A percentile compares a stretch with the other conserved stretches of the same genome.
Evolutionary conservation across 2,888 invertebrate species (phyloP).

Genomic region (Eupelmus urozonus): DNA sequence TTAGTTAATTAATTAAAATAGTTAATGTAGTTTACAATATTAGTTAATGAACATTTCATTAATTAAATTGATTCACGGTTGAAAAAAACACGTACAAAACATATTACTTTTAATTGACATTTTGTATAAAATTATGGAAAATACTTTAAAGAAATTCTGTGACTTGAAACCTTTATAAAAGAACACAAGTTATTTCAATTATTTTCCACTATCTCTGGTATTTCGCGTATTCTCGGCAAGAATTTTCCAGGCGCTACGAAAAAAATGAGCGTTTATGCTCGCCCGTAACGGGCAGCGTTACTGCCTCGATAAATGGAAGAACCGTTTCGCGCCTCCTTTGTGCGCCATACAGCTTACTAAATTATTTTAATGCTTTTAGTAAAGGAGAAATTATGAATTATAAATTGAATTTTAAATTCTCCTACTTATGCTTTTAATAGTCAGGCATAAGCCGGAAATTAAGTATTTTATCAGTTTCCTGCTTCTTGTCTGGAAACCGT

Average conservation of each 20-base stretch:
- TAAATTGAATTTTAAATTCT: conserved; percentile 10
- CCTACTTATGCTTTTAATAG: background rate
- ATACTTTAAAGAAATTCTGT: too few species aligned
- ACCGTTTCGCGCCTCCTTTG: conserved; percentile 33
- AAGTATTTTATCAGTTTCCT: background rate
- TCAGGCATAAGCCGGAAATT: background rate
- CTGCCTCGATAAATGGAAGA: conserved; percentile 18
- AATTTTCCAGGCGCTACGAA: conserved; percentile 6
- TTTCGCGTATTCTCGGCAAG: conserved; percentile 5
- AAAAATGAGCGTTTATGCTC: conserved; percentile 1
- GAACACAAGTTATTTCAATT: background rate
- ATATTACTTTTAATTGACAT: too few species aligned
- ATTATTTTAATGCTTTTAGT: conserved; percentile 15
- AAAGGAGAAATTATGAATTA: background rate
- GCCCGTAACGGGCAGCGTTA: conserved; percentile 9
- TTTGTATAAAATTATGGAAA: too few species aligned
- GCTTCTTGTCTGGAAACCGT: too few species aligned
- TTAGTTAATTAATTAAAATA: too few species aligned
- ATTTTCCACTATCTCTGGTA: background rate
- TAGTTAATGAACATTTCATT: too few species aligned
- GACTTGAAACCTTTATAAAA: background rate
- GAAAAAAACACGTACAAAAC: too few species aligned
- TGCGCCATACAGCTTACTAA: conserved; percentile 1
- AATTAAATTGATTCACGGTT: too few species aligned
- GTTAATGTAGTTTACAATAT: too few species aligned